These are phyloP conservation scores for Orchestes rusci DNA, from an alignment of 2,888 invertebrate species.

Conservation along the genomic window DNA sequence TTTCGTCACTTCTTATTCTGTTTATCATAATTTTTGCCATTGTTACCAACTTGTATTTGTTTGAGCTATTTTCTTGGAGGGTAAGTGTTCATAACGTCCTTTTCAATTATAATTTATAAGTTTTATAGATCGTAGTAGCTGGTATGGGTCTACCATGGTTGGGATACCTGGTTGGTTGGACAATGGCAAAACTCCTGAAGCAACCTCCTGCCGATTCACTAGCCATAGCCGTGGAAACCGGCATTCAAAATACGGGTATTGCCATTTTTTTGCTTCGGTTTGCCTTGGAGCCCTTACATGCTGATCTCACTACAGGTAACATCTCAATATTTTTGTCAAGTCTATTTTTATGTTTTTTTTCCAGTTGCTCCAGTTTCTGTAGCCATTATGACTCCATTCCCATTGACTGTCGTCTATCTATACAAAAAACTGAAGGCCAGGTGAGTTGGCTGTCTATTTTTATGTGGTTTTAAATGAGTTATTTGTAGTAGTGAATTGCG, in stretches of 20 bases:
- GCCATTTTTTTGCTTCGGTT: slow-evolving; percentile 81
- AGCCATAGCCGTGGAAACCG: slow-evolving; percentile 90
- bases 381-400: slow-evolving; percentile 90
- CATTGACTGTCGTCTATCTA: slow-evolving; percentile 50
- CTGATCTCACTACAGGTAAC: slow-evolving; percentile 78
- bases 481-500: too few species aligned
- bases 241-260: slow-evolving; percentile 90
- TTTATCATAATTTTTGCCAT: slow-evolving; percentile 84
- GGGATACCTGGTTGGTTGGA: slow-evolving; percentile 67
- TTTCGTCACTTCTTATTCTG: slow-evolving; percentile 69
- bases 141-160: slow-evolving; percentile 78
- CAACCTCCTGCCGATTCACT: slow-evolving; percentile 62
- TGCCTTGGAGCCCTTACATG: slow-evolving; percentile 75
- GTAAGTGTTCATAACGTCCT: slow-evolving; percentile 47
- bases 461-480: too few species aligned
- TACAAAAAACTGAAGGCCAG: slow-evolving; percentile 49
- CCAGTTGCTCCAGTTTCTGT: slow-evolving; percentile 84
- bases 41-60: slow-evolving; percentile 82
- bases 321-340: background rate
- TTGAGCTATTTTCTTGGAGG: slow-evolving; percentile 81
- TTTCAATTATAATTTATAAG: background rate
- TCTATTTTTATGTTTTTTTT: slow-evolving; percentile 35
- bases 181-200: slow-evolving; percentile 52
- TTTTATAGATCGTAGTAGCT: slow-evolving; percentile 63
- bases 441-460: slow-evolving; percentile 33